phyloP scores from a whole-genome alignment of 2,888 invertebrate species.

The Teleogryllus oceanicus region DNA sequence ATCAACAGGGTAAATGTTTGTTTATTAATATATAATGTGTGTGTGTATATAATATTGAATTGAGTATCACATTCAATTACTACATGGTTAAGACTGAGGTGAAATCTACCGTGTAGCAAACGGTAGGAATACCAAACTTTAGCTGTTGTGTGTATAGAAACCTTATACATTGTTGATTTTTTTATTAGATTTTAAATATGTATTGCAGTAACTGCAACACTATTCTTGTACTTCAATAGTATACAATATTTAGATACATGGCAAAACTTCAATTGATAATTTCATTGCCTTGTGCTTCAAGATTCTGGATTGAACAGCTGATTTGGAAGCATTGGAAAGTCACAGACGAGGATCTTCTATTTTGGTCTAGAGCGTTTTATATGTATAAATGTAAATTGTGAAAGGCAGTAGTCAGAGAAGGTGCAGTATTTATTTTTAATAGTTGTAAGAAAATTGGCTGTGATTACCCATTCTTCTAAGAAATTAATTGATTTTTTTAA shows the following conservation, averaged over 20 bases:
- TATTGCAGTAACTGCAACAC: background rate
- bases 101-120: background rate
- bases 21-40: background rate
- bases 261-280: too few relatives aligned
- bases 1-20: background rate
- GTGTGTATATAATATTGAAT: background rate
- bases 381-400: conserved; percentile 9
- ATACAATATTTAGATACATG: too few relatives aligned
- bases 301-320: background rate
- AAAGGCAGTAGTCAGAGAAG: background rate
- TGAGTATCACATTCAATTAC: background rate
- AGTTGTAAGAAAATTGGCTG: conserved; percentile 2
- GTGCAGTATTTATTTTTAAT: background rate
- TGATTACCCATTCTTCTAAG: background rate
- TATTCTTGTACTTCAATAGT: background rate
- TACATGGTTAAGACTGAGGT: background rate
- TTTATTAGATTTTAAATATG: background rate
- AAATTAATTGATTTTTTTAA: background rate
- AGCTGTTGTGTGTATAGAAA: background rate
- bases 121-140: too few relatives aligned
- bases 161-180: background rate
- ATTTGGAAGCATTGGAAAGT: background rate
- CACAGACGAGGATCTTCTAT: background rate
- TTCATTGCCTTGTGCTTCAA: too few relatives aligned
- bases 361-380: conserved; percentile 18